Evolutionary conservation across 2,113 vertebrate genomes (phyloP).

Genomic region (Rhabdornis inornatus): DNA sequence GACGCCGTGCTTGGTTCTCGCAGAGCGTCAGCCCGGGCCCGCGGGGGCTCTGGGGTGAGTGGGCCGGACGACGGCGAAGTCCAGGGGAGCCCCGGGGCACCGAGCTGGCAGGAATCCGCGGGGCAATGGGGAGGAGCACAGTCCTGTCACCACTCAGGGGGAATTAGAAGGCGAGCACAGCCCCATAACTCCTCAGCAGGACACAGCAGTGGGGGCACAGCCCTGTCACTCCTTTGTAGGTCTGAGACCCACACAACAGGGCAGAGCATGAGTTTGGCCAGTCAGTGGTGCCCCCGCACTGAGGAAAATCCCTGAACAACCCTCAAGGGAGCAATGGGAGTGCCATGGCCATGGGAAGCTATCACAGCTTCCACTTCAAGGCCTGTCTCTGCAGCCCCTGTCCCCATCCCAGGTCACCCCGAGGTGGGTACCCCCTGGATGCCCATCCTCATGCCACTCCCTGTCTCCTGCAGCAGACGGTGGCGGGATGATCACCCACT

Average conservation of each 20-base stretch:
- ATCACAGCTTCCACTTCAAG: background rate
- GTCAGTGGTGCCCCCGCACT: accelerated
- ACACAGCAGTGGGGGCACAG: background rate
- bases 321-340: background rate
- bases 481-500: constrained; percentile 41
- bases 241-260: background rate
- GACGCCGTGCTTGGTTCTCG: constrained; percentile 72
- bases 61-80: accelerated
- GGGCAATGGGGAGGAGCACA: background rate
- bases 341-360: background rate
- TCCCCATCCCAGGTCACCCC: accelerated
- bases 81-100: too few species aligned
- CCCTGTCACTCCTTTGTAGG: background rate
- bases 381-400: accelerated
- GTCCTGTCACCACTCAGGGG: background rate
- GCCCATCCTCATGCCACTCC: background rate
- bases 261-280: background rate
- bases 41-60: constrained; percentile 72
- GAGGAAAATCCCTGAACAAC: background rate
- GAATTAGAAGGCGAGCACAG: background rate
- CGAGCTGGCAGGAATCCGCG: background rate
- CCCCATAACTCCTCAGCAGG: background rate
- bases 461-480: constrained; percentile 43
- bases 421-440: accelerated
- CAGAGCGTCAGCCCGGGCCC: constrained; percentile 61